Conservation (phyloP, 2,888 invertebrate species). For the Synergus itoensis region DNA sequence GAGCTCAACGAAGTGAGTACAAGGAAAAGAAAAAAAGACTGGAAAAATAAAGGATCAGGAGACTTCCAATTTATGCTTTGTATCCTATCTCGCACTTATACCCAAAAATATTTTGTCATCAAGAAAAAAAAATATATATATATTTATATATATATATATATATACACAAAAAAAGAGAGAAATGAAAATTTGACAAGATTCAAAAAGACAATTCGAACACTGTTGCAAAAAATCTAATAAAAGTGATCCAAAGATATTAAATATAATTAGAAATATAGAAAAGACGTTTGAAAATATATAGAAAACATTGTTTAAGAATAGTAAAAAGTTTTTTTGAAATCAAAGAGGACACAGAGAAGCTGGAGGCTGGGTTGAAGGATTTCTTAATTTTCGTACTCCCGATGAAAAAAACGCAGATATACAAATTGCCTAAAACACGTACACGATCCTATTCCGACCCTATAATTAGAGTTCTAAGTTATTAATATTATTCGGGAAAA, state of each 20-base stretch:
- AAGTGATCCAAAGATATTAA: constrained; percentile 16
- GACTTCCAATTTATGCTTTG: background rate
- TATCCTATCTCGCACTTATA: background rate
- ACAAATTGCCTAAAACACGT: constrained; percentile 49
- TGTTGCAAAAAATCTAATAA: background rate
- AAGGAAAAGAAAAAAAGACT: constrained; percentile 4
- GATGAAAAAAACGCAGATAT: constrained; percentile 38
- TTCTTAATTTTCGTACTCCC: constrained; percentile 30
- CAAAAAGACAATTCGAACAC: constrained; percentile 11
- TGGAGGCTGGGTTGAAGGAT: constrained; percentile 5
- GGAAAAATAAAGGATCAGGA: background rate
- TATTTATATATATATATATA: background rate
- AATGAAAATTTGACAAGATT: background rate
- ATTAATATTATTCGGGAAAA: constrained; percentile 21
- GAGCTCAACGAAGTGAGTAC: constrained; percentile 10
- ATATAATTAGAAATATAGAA: background rate
- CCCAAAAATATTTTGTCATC: constrained; percentile 7
- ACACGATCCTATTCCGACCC: constrained; percentile 47
- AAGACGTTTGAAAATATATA: background rate
- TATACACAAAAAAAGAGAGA: background rate
- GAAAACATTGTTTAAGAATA: constrained; percentile 13
- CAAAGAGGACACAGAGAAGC: constrained; percentile 12
- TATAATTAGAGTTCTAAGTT: constrained; percentile 41
- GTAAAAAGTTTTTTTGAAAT: constrained; percentile 13
- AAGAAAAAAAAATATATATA: background rate